These are phyloP conservation scores for Zoanthus sansibaricus DNA, from an alignment of 92 coral and sea anemone species.

Conservation along the genomic window DNA sequence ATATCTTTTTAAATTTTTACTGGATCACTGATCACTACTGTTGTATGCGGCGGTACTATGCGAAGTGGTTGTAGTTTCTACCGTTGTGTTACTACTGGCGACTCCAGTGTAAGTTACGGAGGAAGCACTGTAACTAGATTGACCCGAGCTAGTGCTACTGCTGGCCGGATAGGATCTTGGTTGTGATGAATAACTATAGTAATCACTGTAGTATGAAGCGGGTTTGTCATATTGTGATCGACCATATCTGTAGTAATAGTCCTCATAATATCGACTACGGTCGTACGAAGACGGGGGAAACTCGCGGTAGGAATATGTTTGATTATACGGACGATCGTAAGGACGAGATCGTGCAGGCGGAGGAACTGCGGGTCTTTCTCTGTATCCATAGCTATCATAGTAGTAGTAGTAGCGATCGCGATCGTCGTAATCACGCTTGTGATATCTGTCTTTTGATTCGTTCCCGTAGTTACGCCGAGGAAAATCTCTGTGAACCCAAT, in stretches of 20 bases:
- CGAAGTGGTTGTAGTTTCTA: background rate
- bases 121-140: constrained; percentile 15
- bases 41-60: background rate
- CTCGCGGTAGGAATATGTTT: constrained; percentile 25
- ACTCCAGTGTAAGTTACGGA: constrained; percentile 35
- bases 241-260: constrained; percentile 21
- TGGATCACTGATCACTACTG: background rate
- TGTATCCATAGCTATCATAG: constrained; percentile 16
- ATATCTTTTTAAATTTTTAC: background rate
- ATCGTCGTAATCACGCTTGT: constrained; percentile 15
- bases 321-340: constrained; percentile 12
- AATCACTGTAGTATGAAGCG: background rate
- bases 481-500: constrained; percentile 37
- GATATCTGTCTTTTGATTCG: constrained; percentile 16
- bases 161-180: constrained; percentile 20
- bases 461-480: constrained; percentile 19
- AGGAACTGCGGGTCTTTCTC: constrained; percentile 9
- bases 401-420: constrained; percentile 21
- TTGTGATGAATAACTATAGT: background rate
- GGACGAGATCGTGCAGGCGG: constrained; percentile 30
- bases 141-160: constrained; percentile 26
- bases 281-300: constrained; percentile 32
- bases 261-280: constrained; percentile 30
- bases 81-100: constrained; percentile 7
- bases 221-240: constrained; percentile 21